A percentile compares a stretch with the other conserved stretches of the same genome.
Conservation (phyloP, 37 sponge, comb jelly and placozoan genomes). For the Mnemiopsis leidyi region DNA sequence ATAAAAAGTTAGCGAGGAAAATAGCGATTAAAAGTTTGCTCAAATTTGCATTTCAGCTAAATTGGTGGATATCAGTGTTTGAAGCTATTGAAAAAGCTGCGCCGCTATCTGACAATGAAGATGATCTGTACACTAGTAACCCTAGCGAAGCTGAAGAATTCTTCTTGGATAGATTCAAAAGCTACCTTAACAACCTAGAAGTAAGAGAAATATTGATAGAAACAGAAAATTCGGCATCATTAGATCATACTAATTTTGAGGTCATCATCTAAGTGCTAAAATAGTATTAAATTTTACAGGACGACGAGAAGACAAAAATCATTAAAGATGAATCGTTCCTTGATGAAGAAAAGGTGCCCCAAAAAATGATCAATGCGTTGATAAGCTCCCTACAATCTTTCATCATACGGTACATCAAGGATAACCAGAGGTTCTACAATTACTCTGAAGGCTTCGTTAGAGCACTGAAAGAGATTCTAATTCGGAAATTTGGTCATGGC, state of each 20-base stretch:
- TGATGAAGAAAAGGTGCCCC: neutral
- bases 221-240: no score
- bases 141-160: neutral
- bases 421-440: neutral
- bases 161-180: neutral
- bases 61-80: neutral
- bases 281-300: no score
- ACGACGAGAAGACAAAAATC: neutral
- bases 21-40: neutral
- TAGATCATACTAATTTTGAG: no score
- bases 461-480: neutral
- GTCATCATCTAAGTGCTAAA: no score
- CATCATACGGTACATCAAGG: neutral
- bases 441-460: neutral
- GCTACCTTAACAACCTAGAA: neutral
- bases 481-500: neutral
- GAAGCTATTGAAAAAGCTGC: neutral
- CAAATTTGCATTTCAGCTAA: neutral
- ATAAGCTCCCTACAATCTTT: neutral
- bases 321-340: neutral
- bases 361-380: neutral
- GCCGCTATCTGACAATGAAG: neutral
- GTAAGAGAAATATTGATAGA: no score
- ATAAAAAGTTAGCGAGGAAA: neutral
- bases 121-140: neutral